A percentile compares a stretch with the other conserved stretches of the same genome.
These are phyloP conservation scores for Streptopelia turtur DNA, from an alignment of 2,797 vertebrate genomes.

Conservation along the genomic window DNA sequence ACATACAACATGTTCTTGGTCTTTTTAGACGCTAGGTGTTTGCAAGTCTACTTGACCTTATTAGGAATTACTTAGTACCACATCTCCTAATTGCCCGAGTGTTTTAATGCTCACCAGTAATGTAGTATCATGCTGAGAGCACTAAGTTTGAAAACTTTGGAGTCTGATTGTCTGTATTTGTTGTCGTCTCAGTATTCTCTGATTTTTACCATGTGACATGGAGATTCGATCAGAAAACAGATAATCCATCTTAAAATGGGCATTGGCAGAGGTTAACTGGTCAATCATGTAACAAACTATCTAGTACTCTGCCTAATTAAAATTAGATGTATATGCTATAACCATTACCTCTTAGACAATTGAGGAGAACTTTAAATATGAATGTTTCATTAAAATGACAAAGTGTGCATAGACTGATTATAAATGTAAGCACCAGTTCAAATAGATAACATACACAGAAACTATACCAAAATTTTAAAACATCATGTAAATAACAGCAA, in stretches of 20 bases:
- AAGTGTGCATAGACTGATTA: not conserved
- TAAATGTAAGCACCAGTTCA: not conserved
- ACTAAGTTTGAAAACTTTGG: not conserved
- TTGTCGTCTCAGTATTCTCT: not conserved
- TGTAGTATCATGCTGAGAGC: not conserved
- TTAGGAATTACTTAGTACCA: not conserved
- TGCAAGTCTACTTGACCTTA: not conserved
- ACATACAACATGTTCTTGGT: not conserved
- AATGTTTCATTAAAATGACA: not conserved
- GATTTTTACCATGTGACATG: not conserved
- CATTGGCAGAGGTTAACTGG: not conserved
- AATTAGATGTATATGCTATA: not conserved
- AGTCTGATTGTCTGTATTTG: not conserved
- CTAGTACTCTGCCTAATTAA: not conserved
- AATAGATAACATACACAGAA: not conserved
- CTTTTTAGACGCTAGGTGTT: not conserved
- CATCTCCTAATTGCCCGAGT: not conserved
- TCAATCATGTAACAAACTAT: not conserved
- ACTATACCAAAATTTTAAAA: not conserved
- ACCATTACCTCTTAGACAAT: rapidly evolving
- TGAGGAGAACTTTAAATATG: not conserved
- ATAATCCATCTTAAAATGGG: not conserved
- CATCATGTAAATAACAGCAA: not conserved
- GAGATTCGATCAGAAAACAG: not conserved
- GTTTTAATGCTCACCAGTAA: not conserved